Base-by-base conservation (phyloP, 2,888 invertebrate species). In the Drosophila limbata region DNA sequence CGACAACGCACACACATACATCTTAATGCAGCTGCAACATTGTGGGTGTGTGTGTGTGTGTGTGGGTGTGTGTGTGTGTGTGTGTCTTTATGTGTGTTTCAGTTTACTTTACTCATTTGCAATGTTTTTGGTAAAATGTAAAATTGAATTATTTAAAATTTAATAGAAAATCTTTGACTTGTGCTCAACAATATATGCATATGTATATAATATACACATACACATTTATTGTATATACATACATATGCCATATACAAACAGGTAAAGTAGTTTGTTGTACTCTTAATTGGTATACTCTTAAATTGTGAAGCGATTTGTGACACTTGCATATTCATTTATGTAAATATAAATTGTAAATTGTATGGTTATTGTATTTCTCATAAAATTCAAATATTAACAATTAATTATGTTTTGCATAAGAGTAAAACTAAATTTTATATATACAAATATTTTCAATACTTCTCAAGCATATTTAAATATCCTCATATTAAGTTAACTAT, bases 131-230 rank as follows among this genome's bases (percentile, higher is more conserved):
- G 84, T 75, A 86, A 82, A 86, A 88, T 88, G 86, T 86, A 88
- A 86, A 86, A 86, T 86, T 86, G 86, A 86, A 86, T 86, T 86
- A 86, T 86, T 86, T 86, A 86, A 86, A 88, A 86, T 86, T 80
- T 88, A 88, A 86, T 86, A 88, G 78, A 88, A 88, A 86, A 78
- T 86, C 88, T 85, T 85, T 84, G 80, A 82, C 85, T 83, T 79
- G 81, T 56, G 11, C 80, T 76, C 78, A 71, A 76, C 84, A 65
- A 69, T 67, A 79, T 68, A 65, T 28, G 28, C 66, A 65, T 60
- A 50, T 55, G 48, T 35, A 40, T 48, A 50, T 48, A 61, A 50
- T 47, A 63, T 64, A 42, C 33, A 64, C 28, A 44, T 40, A 40
- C 17, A 28, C 1, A 47, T 10, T 28, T 28, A 47, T 6, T 45